A percentile compares a stretch with the other conserved stretches of the same genome.
phyloP scores from a whole-genome alignment of 2,797 vertebrate species.

The Megaceryle alcyon region DNA sequence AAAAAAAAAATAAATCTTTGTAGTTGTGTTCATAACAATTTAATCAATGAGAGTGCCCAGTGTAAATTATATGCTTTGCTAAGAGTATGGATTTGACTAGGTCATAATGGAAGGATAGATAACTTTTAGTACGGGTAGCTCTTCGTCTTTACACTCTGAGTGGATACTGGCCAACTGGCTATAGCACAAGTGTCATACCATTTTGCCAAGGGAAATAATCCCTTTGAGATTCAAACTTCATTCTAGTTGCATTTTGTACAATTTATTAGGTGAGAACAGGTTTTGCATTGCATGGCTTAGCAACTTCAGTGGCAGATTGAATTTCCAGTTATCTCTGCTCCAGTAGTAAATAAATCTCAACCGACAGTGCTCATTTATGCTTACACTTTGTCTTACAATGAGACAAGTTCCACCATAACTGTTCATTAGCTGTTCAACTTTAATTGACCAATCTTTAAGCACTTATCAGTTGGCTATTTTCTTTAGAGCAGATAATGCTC shows the following conservation, averaged over 20 bases:
- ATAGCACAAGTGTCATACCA: neutral
- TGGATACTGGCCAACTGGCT: neutral
- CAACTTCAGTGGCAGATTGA: conserved; percentile 61
- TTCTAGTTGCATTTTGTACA: conserved; percentile 7
- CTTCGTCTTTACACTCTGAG: neutral
- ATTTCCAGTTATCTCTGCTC: conserved; percentile 69
- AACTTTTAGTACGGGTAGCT: neutral
- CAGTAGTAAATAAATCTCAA: conserved; percentile 71
- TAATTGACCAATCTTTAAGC: conserved; percentile 76
- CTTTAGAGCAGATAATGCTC: conserved; percentile 52
- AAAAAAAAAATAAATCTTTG: neutral
- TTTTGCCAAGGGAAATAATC: conserved; percentile 24
- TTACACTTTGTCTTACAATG: conserved; percentile 37
- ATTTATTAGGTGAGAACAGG: conserved; percentile 60
- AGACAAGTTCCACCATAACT: conserved; percentile 52
- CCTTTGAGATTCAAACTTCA: conserved; percentile 28
- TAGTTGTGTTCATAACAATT: neutral
- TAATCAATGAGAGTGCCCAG: neutral
- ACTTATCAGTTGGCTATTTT: conserved; percentile 69
- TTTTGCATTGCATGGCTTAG: conserved; percentile 27
- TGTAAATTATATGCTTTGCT: neutral
- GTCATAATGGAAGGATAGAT: neutral
- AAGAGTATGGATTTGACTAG: neutral
- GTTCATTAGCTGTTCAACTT: conserved; percentile 69
- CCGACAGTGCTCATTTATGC: conserved; percentile 26